These are phyloP conservation scores for Pseudobourletiella spinata DNA, from an alignment of 1,140 invertebrate genomes.

Conservation along the genomic window DNA sequence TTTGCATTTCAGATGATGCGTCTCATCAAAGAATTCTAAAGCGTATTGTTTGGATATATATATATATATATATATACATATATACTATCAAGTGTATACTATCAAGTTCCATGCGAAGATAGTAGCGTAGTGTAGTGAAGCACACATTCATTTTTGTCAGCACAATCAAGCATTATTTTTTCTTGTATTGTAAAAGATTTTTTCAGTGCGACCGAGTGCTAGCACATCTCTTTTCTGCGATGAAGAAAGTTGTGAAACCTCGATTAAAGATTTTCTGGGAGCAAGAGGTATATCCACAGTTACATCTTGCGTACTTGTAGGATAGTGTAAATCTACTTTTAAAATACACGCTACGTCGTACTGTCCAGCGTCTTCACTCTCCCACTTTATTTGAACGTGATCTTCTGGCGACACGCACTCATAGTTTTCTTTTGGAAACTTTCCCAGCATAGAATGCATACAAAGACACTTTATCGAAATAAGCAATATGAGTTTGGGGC, in stretches of 20 bases:
- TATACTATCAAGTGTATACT: background rate
- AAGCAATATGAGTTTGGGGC: background rate
- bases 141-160: background rate
- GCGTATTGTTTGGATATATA: background rate
- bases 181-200: background rate
- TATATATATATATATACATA: background rate
- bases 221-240: background rate
- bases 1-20: background rate
- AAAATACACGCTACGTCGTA: background rate
- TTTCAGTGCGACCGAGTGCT: background rate
- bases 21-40: background rate
- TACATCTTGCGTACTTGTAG: background rate
- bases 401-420: background rate
- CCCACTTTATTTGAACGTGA: background rate
- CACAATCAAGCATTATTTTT: background rate
- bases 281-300: background rate
- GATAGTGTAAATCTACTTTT: background rate
- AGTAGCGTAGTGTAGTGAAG: background rate
- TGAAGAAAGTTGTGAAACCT: background rate
- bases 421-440: background rate
- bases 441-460: background rate
- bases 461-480: background rate
- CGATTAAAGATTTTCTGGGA: background rate
- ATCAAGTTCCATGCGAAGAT: background rate
- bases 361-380: background rate